These are phyloP conservation scores for Pandion haliaetus DNA, from an alignment of 2,113 vertebrate genomes.

Conservation along the genomic window DNA sequence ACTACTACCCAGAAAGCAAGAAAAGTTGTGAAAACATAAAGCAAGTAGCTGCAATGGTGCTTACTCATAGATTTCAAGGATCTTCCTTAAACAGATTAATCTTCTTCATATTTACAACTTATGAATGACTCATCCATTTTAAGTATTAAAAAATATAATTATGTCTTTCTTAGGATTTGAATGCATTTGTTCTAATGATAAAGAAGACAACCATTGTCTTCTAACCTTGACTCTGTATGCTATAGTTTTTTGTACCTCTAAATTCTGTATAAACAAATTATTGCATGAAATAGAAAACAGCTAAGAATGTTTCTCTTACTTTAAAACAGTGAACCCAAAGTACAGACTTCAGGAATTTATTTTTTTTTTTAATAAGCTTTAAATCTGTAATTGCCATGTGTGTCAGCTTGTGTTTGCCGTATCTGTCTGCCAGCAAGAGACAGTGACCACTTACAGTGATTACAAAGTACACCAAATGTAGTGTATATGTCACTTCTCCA, in stretches of 20 bases:
- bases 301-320: background rate
- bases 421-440: constrained; percentile 33
- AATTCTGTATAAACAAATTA: background rate
- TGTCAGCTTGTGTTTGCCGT: background rate
- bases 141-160: background rate
- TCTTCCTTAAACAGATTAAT: background rate
- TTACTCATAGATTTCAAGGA: background rate
- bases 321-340: background rate
- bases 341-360: background rate
- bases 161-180: background rate
- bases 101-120: background rate
- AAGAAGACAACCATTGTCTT: background rate
- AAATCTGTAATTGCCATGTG: background rate
- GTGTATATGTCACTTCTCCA: constrained; percentile 57
- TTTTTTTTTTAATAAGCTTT: background rate
- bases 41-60: background rate
- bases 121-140: background rate
- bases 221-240: background rate
- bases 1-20: background rate
- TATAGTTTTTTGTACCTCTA: background rate
- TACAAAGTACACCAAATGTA: constrained; percentile 45
- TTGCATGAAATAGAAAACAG: background rate
- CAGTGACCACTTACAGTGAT: constrained; percentile 56
- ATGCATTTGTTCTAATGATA: background rate
- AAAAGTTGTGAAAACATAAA: background rate